Evolutionary conservation across 2,888 invertebrate genomes (phyloP), one percentile per base, ranked within the genome.

Genomic region (Heliothis peltigera): DNA sequence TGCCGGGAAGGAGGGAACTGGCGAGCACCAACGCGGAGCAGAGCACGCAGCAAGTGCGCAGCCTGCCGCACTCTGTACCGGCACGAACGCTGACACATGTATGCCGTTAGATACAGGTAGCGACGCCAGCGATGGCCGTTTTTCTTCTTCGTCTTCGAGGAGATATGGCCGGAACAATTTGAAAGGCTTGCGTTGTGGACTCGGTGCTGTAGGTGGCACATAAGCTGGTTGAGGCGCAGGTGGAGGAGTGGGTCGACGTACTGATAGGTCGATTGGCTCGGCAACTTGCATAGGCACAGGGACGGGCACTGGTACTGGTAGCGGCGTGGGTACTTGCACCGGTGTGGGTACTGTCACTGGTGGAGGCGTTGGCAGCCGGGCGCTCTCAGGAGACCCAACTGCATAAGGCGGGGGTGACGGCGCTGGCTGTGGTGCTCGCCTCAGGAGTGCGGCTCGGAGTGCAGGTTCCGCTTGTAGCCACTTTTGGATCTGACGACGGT

Each of bases 401-500:
- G 92, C 86, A 75, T 93, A 94, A 2, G 94, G 94, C 12, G 94
- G 94, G 32, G 94, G 94, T 19, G 94, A 94, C 6, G 94, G 94
- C 7, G 95, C 95, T 46, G 94, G 93, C 76, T 94, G 94, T 21
- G 95, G 94, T 46, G 93, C 93, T 78, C 94, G 85, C 73, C 95
- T 89, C 68, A 93, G 75, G 54, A 98, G 97, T 80, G 97, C 97
- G 69, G 97, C 97, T 83, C 98, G 96, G 74, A 98, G 92, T 88
- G 97, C 97, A 69, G 96, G 96, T 91, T 98, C 98, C 84, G 97
- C 97, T 92, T 98, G 98, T 77, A 98, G 94, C 98, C 98, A 98
- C 95, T 98, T 98, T 92, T 98, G 98, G 80, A 98, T 98, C 91
- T 98, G 98, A 65, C 98, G 96, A 64, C 98, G 96, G 90, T 98